These are phyloP conservation scores for Spialia ferax DNA, from an alignment of 2,888 invertebrate species.

Conservation along the genomic window DNA sequence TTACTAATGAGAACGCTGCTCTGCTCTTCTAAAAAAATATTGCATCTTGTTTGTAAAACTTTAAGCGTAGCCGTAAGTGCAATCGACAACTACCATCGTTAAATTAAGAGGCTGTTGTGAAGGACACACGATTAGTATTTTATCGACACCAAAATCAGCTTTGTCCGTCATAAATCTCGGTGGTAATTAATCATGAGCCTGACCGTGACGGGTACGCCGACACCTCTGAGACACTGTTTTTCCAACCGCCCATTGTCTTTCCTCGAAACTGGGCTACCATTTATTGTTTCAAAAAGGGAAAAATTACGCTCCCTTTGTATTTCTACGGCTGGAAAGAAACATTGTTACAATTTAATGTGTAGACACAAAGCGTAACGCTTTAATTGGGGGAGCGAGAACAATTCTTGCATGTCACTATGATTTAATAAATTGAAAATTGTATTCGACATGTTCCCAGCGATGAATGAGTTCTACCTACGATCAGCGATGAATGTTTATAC, in stretches of 20 bases:
- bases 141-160: slow-evolving; percentile 54
- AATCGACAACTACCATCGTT: not conserved
- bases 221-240: slow-evolving; percentile 55
- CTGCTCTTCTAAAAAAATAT: not conserved
- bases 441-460: not conserved
- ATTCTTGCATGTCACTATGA: slow-evolving; percentile 15
- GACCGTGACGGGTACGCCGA: slow-evolving; percentile 52
- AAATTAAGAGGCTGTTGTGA: too few species aligned
- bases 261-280: slow-evolving; percentile 45
- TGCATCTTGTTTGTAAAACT: too few species aligned
- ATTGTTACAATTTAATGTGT: slow-evolving; percentile 31
- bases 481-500: not conserved
- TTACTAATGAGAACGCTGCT: not conserved
- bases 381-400: slow-evolving; percentile 5
- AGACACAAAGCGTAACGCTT: slow-evolving; percentile 9
- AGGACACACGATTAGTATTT: slow-evolving; percentile 40
- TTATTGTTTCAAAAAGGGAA: slow-evolving; percentile 48
- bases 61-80: not conserved
- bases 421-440: not conserved
- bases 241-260: slow-evolving; percentile 51
- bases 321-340: slow-evolving; percentile 42
- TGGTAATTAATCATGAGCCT: slow-evolving; percentile 58
- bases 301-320: slow-evolving; percentile 30
- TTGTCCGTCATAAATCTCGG: slow-evolving; percentile 58
- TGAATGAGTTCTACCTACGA: slow-evolving; percentile 1